Percentiles rank a stretch among this genome's conserved stretches.
These are phyloP conservation scores for Phenganax subtilis DNA, from an alignment of 92 coral and sea anemone species.

Conservation along the genomic window DNA sequence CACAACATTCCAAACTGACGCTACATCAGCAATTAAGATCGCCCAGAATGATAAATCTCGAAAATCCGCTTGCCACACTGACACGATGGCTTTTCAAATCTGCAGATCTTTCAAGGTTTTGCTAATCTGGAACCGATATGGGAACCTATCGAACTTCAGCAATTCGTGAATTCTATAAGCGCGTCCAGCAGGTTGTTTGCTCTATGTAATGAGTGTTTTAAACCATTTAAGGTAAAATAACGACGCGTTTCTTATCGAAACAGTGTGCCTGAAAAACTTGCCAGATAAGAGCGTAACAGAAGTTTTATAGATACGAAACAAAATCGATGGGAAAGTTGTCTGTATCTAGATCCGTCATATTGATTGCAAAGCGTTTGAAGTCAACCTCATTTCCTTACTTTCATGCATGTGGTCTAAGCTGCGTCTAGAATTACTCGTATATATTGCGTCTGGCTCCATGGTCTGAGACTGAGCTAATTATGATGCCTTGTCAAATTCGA, in stretches of 20 bases:
- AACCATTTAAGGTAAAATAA: conserved; percentile 4
- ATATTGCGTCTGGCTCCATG: too few relatives aligned
- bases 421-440: too few relatives aligned
- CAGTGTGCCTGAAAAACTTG: not conserved
- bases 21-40: not conserved
- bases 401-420: too few relatives aligned
- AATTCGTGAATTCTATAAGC: not conserved
- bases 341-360: not conserved
- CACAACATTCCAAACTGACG: conserved; percentile 10
- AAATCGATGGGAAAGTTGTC: not conserved
- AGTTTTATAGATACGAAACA: not conserved
- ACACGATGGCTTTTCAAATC: conserved; percentile 4
- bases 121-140: not conserved
- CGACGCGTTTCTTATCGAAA: not conserved
- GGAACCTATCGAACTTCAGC: not conserved
- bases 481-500: too few relatives aligned
- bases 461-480: too few relatives aligned
- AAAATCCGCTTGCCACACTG: not conserved
- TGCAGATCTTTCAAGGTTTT: not conserved
- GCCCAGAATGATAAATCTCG: not conserved
- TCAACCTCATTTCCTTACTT: too few relatives aligned
- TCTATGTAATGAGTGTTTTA: not conserved
- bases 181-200: not conserved
- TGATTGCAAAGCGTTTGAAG: not conserved
- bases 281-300: conserved; percentile 1